Percentiles rank a stretch among this genome's conserved stretches.
phyloP scores from a whole-genome alignment of 2,888 invertebrate genomes.

The Vanessa cardui region DNA sequence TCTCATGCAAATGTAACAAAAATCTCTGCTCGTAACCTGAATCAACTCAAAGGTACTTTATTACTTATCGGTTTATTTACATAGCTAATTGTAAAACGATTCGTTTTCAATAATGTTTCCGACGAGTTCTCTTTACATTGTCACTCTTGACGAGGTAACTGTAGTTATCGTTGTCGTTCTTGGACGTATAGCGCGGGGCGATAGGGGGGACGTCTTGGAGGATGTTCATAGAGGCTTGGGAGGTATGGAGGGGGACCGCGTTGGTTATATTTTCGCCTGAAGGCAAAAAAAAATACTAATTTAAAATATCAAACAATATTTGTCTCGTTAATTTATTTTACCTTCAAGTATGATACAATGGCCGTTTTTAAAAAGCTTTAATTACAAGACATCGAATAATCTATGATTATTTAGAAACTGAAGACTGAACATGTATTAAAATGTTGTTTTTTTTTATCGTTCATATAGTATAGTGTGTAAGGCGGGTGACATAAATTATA shows the following conservation, averaged over 20 bases:
- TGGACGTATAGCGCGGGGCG: constrained; percentile 35
- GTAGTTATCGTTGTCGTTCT: constrained; percentile 41
- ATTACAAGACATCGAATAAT: not conserved
- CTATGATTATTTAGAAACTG: constrained; percentile 27
- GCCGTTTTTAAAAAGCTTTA: not conserved
- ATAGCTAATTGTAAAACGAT: constrained; percentile 25
- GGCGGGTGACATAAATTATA: constrained; percentile 3
- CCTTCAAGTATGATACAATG: constrained; percentile 2
- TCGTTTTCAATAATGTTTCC: constrained; percentile 16
- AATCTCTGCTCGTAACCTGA: constrained; percentile 72
- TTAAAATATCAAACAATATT: constrained; percentile 12
- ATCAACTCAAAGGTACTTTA: constrained; percentile 43
- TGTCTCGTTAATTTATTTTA: constrained; percentile 7
- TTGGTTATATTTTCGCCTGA: constrained; percentile 53
- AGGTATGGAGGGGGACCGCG: constrained; percentile 63
- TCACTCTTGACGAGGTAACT: constrained; percentile 59
- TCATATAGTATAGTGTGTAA: not conserved
- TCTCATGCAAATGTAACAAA: constrained; percentile 55
- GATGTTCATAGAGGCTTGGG: constrained; percentile 68
- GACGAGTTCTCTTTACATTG: constrained; percentile 35
- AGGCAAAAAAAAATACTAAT: constrained; percentile 46
- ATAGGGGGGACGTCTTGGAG: constrained; percentile 49
- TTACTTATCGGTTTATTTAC: constrained; percentile 52
- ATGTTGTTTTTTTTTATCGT: constrained; percentile 1
- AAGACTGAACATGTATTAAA: constrained; percentile 14